phyloP scores from a whole-genome alignment of 64 coral and sea anemone genomes.

The Stichodactyla mertensii region DNA sequence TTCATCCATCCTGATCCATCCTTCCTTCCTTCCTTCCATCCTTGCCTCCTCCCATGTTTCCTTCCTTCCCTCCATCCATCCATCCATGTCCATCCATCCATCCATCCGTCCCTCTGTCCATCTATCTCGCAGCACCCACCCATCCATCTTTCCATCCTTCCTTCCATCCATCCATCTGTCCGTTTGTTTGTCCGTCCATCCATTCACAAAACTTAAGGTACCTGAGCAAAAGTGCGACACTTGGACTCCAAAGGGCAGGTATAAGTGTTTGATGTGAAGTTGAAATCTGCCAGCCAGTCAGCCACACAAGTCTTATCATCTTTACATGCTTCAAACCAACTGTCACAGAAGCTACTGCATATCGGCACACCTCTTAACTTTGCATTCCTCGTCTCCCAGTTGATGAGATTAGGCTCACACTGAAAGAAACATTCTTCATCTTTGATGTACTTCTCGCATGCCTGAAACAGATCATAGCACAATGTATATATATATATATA shows the following conservation, averaged over 20 bases:
- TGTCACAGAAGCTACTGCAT: conserved; percentile 60
- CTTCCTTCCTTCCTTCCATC: no score
- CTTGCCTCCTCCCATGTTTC: no score
- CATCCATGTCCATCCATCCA: no score
- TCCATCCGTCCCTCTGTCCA: not conserved
- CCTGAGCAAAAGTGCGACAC: conserved; percentile 72
- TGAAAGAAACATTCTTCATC: conserved; percentile 80
- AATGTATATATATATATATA: no score
- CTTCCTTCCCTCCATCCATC: not conserved
- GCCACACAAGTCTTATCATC: conserved; percentile 63
- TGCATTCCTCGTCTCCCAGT: conserved; percentile 27
- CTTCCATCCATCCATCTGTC: not conserved
- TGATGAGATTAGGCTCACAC: conserved; percentile 75
- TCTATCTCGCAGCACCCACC: not conserved
- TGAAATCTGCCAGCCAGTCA: conserved; percentile 58
- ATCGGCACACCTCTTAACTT: conserved; percentile 42
- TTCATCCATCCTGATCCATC: no score
- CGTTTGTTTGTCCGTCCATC: not conserved
- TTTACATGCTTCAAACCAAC: conserved; percentile 85
- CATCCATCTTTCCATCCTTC: not conserved
- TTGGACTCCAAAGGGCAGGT: conserved; percentile 31
- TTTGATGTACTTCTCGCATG: conserved; percentile 69
- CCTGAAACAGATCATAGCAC: conserved; percentile 11
- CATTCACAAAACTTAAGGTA: not conserved
- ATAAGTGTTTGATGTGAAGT: conserved; percentile 19